A percentile compares a stretch with the other conserved stretches of the same genome.
phyloP scores from a whole-genome alignment of 2,113 vertebrate genomes.

The Oostethus manadensis region DNA sequence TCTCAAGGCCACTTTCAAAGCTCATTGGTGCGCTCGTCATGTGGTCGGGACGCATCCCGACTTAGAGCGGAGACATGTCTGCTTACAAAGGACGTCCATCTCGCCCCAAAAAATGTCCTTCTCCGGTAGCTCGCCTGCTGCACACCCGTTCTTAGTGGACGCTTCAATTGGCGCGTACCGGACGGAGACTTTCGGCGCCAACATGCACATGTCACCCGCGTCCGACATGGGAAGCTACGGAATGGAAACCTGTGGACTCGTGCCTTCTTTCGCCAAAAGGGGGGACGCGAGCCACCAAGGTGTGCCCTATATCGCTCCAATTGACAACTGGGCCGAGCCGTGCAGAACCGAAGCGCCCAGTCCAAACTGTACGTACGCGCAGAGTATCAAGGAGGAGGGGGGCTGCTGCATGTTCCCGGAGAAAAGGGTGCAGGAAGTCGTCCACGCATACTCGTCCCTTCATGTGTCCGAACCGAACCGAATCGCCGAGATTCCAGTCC shows the following conservation, averaged over 20 bases:
- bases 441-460: constrained; percentile 87
- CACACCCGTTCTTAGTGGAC: constrained; percentile 98
- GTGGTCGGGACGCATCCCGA: constrained; percentile 96
- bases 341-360: constrained; percentile 93
- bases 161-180: constrained; percentile 97
- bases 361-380: constrained; percentile 94
- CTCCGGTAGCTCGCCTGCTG: constrained; percentile 96
- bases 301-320: constrained; percentile 98
- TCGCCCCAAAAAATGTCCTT: constrained; percentile 96
- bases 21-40: constrained; percentile 99
- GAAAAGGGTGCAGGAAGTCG: constrained; percentile 84
- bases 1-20: constrained; percentile 98
- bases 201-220: constrained; percentile 97
- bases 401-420: constrained; percentile 99
- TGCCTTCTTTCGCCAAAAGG: constrained; percentile 98
- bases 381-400: constrained; percentile 98
- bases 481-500: constrained; percentile 94
- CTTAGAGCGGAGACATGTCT: constrained; percentile 98
- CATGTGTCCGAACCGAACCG: constrained; percentile 87
- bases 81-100: constrained; percentile 97
- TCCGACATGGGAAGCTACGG: constrained; percentile 98
- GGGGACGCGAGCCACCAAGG: constrained; percentile 95
- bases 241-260: constrained; percentile 99
- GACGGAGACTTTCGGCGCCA: constrained; percentile 98
- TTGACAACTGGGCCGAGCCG: constrained; percentile 97